Percentiles rank a stretch among this genome's conserved stretches.
phyloP scores from a whole-genome alignment of 1,140 invertebrate species.

The Zaprionus gabonicus region DNA sequence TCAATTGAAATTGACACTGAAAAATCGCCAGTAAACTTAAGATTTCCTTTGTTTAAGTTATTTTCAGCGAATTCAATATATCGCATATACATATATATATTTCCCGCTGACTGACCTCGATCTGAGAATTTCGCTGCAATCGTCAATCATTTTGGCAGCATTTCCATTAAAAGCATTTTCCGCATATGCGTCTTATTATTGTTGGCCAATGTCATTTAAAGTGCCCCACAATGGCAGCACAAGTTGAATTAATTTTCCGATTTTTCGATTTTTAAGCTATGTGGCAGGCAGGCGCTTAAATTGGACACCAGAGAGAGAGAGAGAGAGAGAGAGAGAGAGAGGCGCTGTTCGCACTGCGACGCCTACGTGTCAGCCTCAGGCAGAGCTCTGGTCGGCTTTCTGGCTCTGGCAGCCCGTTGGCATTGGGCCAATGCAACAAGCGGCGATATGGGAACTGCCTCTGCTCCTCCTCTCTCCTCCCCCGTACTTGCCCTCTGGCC shows the following conservation, averaged over 20 bases:
- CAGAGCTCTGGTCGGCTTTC: not conserved
- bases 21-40: not conserved
- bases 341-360: not conserved
- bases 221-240: not conserved
- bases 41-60: not conserved
- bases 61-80: not conserved
- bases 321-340: too few species aligned
- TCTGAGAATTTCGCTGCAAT: not conserved
- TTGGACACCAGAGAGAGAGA: not conserved
- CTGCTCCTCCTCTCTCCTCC: not conserved
- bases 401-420: constrained; percentile 33
- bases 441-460: not conserved
- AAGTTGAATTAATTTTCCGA: not conserved
- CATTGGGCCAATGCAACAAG: constrained; percentile 53
- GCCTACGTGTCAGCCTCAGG: not conserved
- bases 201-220: not conserved
- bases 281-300: not conserved
- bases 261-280: constrained; percentile 2
- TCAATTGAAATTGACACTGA: not conserved
- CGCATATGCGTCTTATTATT: constrained; percentile 7
- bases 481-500: constrained; percentile 13
- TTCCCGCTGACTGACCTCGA: not conserved
- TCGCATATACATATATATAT: not conserved
- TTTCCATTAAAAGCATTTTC: constrained; percentile 1
- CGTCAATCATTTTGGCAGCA: not conserved